Conservation (phyloP, 2,113 vertebrate species). For the Microcebus jonahi region DNA sequence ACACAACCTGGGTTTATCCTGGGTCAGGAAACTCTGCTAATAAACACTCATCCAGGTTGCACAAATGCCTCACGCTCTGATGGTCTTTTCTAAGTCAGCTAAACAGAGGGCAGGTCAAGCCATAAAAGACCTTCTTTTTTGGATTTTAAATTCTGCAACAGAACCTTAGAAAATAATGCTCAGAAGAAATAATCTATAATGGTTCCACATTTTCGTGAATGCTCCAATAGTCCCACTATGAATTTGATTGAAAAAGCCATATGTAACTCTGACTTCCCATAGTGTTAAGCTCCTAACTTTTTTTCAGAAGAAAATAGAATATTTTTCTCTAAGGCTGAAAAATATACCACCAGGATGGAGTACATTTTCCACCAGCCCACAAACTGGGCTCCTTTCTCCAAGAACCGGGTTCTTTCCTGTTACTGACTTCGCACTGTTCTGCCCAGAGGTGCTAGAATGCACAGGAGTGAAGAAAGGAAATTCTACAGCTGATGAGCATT, state of each 20-base stretch:
- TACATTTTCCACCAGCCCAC: neutral
- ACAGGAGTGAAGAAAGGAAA: neutral
- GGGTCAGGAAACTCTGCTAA: neutral
- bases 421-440: neutral
- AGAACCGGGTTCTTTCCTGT: neutral
- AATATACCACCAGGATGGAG: neutral
- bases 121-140: neutral
- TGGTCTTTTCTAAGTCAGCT: slow-evolving; percentile 33
- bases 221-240: neutral
- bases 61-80: neutral
- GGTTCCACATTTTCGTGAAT: neutral
- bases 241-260: neutral
- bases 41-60: neutral
- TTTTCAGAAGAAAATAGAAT: neutral
- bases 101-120: neutral
- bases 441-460: neutral
- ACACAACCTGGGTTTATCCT: neutral
- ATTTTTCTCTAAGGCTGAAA: neutral
- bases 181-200: neutral
- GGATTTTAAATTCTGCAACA: neutral
- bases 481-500: neutral
- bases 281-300: neutral
- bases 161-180: neutral
- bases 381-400: neutral
- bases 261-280: neutral